These are phyloP conservation scores for Valencia hispanica DNA, from an alignment of 2,797 vertebrate species.

Conservation along the genomic window DNA sequence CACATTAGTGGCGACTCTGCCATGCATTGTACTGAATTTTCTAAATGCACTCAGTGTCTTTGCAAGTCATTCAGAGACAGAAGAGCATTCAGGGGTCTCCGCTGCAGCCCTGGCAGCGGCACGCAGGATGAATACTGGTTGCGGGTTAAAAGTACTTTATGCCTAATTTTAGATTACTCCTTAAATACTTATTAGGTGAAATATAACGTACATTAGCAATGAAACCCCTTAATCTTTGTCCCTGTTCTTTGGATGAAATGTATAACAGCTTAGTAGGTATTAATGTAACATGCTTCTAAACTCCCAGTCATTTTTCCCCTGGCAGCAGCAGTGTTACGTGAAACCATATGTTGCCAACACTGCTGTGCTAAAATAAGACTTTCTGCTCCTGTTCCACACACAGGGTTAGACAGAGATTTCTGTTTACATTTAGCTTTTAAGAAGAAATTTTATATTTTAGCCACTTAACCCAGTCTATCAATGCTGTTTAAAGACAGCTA, in stretches of 20 bases:
- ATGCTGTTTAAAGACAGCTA: not conserved
- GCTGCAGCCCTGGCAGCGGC: not conserved
- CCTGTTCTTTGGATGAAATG: not conserved
- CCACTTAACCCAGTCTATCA: not conserved
- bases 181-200: not conserved
- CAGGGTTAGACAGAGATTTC: not conserved
- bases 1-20: conserved; percentile 11
- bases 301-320: not conserved
- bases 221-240: not conserved
- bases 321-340: not conserved
- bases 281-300: not conserved
- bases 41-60: conserved; percentile 10
- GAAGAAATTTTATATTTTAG: not conserved
- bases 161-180: not conserved
- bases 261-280: not conserved
- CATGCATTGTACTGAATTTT: not conserved
- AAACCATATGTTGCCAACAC: not conserved
- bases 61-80: not conserved
- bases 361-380: not conserved
- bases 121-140: not conserved
- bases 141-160: not conserved
- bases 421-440: not conserved
- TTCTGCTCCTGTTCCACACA: not conserved
- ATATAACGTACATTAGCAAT: not conserved
- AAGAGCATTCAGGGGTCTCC: not conserved